Evolutionary conservation across 2,797 vertebrate species (phyloP).

Genomic region (Buphagus erythrorhynchus): DNA sequence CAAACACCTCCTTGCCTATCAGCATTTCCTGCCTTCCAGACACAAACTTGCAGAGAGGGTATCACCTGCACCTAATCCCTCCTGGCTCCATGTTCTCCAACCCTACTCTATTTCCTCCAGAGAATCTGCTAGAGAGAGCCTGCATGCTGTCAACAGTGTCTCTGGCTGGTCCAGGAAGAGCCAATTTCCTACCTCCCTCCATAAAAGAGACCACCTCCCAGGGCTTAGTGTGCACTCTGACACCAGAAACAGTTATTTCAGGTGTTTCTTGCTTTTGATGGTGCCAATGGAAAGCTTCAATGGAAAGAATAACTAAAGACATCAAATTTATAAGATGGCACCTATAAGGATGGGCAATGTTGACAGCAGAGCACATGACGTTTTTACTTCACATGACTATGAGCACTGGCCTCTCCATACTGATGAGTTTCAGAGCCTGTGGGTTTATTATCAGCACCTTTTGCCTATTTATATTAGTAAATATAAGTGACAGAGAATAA

Average conservation of each 20-base stretch:
- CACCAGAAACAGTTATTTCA: not conserved
- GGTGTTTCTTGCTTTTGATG: not conserved
- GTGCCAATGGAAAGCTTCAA: not conserved
- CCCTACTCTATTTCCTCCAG: not conserved
- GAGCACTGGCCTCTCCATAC: not conserved
- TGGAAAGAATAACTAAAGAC: not conserved
- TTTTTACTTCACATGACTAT: rapidly evolving
- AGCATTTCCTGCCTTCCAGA: not conserved
- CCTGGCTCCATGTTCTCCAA: not conserved
- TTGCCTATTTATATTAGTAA: not conserved
- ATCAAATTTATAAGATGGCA: not conserved
- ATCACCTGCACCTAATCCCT: not conserved
- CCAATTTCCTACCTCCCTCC: not conserved
- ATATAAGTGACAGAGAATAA: not conserved
- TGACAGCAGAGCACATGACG: rapidly evolving
- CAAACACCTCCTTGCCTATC: not conserved
- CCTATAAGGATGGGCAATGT: not conserved
- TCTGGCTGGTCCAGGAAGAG: not conserved
- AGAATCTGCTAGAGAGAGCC: not conserved
- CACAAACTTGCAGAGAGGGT: not conserved
- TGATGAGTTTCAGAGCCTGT: not conserved
- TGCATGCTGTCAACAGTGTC: rapidly evolving
- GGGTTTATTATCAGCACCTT: not conserved
- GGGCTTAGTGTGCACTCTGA: no score
- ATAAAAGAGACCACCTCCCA: not conserved